A percentile compares a stretch with the other conserved stretches of the same genome.
These are phyloP conservation scores for Lycaena phlaeas DNA, from an alignment of 2,888 invertebrate species.

Conservation along the genomic window DNA sequence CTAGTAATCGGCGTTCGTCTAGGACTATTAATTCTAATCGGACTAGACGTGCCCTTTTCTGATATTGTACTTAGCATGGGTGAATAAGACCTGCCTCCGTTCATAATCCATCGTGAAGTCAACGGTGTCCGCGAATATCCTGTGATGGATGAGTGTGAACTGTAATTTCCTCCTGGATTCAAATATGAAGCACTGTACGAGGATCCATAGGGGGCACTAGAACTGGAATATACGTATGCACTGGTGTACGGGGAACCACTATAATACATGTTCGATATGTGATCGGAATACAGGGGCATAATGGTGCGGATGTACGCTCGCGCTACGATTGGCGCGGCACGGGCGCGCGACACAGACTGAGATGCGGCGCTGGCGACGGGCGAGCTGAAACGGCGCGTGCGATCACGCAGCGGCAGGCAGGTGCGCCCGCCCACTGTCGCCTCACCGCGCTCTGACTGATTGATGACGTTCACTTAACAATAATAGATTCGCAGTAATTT, in stretches of 20 bases:
- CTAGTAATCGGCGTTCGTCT: constrained; percentile 63
- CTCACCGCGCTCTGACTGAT: constrained; percentile 51
- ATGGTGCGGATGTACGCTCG: constrained; percentile 31
- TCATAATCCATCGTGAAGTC: constrained; percentile 48
- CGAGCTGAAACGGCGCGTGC: constrained; percentile 29
- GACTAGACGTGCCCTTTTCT: constrained; percentile 46
- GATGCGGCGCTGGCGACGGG: constrained; percentile 25
- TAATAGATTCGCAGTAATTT: constrained; percentile 33
- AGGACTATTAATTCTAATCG: constrained; percentile 54
- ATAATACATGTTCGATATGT: constrained; percentile 74
- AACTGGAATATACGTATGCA: constrained; percentile 59
- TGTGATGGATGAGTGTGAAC: constrained; percentile 62
- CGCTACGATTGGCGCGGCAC: constrained; percentile 24
- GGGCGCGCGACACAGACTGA: constrained; percentile 46
- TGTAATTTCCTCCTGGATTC: constrained; percentile 60
- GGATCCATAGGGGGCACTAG: constrained; percentile 48
- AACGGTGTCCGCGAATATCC: constrained; percentile 70
- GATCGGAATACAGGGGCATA: constrained; percentile 81
- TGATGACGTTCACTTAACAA: constrained; percentile 50
- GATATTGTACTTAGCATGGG: constrained; percentile 84
- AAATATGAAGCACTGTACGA: constrained; percentile 67
- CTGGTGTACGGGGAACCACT: constrained; percentile 62
- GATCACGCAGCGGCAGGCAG: constrained; percentile 15
- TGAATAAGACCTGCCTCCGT: constrained; percentile 72
- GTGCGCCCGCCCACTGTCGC: constrained; percentile 31